A percentile compares a stretch with the other conserved stretches of the same genome.
phyloP scores from a whole-genome alignment of 2,113 vertebrate genomes.

The Thryonomys swinderianus region DNA sequence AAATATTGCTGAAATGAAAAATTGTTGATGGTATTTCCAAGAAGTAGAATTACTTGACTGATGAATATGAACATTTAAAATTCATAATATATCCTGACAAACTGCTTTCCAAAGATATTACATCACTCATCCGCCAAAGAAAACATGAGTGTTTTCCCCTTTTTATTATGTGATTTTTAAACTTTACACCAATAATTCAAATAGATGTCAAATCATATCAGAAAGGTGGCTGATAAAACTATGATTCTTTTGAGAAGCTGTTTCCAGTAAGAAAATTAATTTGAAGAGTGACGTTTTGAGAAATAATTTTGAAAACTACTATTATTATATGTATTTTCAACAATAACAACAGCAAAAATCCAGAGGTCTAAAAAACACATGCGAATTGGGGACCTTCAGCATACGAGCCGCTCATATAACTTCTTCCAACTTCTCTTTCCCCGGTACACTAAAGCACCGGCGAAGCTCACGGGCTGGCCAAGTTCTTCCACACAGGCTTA shows the following conservation, averaged over 20 bases:
- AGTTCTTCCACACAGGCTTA: background rate
- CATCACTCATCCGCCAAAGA: constrained; percentile 3
- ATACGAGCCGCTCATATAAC: background rate
- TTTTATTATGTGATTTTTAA: background rate
- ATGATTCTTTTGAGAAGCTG: constrained; percentile 20
- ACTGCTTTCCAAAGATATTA: background rate
- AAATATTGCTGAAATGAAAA: constrained; percentile 22
- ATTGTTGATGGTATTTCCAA: background rate
- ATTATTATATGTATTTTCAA: constrained; percentile 25
- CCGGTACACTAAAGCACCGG: background rate
- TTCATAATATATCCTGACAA: background rate
- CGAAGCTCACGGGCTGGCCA: background rate
- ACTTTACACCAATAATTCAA: constrained; percentile 11
- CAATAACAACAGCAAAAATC: background rate
- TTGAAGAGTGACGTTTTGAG: background rate
- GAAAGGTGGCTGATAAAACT: background rate
- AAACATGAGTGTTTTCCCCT: background rate
- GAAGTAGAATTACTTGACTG: background rate
- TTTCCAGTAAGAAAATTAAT: constrained; percentile 40
- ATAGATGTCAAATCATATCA: background rate
- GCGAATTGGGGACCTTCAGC: background rate
- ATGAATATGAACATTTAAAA: background rate
- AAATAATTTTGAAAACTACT: constrained; percentile 36
- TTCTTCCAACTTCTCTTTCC: background rate
- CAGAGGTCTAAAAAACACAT: background rate